Evolutionary conservation across 2,113 vertebrate genomes (phyloP).

Genomic region (Hydropotes inermis): DNA sequence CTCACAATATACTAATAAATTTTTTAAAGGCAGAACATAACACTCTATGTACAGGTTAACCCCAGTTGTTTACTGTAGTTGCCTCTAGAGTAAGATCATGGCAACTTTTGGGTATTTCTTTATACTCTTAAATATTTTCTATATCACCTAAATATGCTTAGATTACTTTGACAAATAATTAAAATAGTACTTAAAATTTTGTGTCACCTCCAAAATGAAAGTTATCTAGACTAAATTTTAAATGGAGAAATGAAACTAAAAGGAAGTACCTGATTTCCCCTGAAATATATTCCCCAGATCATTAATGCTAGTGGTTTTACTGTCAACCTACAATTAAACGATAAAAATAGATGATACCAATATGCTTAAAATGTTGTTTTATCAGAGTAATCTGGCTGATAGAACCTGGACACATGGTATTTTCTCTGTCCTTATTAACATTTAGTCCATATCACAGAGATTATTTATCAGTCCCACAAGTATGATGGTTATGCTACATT

Average conservation of each 20-base stretch:
- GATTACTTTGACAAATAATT: not conserved
- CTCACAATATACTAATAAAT: not conserved
- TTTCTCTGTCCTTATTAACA: not conserved
- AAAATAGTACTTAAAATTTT: not conserved
- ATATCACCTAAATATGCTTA: not conserved
- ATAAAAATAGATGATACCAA: not conserved
- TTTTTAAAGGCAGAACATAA: not conserved
- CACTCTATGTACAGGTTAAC: not conserved
- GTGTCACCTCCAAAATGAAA: not conserved
- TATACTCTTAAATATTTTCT: not conserved
- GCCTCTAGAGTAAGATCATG: not conserved
- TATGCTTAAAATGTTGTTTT: not conserved
- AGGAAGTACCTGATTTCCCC: not conserved
- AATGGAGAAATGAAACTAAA: not conserved
- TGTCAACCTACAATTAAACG: not conserved
- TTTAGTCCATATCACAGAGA: not conserved
- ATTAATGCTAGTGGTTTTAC: not conserved
- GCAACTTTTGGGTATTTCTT: not conserved
- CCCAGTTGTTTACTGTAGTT: not conserved
- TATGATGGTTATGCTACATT: not conserved
- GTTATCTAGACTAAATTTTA: not conserved
- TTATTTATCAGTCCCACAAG: not conserved
- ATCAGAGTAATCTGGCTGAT: not conserved
- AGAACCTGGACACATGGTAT: not conserved
- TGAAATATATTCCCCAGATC: not conserved